Evolutionary conservation across 2,113 vertebrate genomes (phyloP).

Genomic region (Vidua chalybeata): DNA sequence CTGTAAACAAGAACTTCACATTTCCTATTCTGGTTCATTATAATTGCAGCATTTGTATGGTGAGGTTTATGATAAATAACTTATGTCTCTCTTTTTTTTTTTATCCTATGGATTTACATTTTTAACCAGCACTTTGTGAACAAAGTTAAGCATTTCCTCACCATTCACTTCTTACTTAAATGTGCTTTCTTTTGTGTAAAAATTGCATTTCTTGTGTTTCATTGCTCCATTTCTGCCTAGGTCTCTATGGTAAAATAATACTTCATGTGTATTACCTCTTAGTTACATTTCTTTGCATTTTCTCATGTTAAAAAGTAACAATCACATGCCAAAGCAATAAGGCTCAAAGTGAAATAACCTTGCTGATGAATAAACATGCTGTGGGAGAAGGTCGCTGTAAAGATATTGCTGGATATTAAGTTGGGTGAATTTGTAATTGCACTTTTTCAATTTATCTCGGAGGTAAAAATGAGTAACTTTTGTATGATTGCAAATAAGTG

Average conservation of each 20-base stretch:
- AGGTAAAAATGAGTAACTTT: neutral
- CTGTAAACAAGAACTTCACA: slow-evolving; percentile 1
- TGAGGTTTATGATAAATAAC: neutral
- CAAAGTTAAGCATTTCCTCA: neutral
- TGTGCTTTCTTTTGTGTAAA: neutral
- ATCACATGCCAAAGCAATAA: neutral
- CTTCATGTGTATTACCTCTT: neutral
- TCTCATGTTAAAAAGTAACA: neutral
- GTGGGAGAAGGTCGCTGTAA: neutral
- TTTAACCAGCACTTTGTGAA: neutral
- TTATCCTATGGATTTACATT: neutral
- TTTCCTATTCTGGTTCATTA: neutral
- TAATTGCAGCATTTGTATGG: neutral
- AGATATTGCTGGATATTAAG: neutral
- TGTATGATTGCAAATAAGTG: neutral
- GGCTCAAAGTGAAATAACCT: neutral
- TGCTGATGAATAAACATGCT: neutral
- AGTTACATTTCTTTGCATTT: neutral
- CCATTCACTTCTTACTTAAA: neutral
- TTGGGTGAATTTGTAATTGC: neutral
- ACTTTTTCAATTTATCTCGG: neutral
- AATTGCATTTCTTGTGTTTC: neutral
- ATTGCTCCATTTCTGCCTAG: neutral
- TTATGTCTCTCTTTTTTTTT: neutral
- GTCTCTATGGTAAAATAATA: neutral